Base-by-base conservation (phyloP, 2,113 vertebrate species). In the Abramis brama region DNA sequence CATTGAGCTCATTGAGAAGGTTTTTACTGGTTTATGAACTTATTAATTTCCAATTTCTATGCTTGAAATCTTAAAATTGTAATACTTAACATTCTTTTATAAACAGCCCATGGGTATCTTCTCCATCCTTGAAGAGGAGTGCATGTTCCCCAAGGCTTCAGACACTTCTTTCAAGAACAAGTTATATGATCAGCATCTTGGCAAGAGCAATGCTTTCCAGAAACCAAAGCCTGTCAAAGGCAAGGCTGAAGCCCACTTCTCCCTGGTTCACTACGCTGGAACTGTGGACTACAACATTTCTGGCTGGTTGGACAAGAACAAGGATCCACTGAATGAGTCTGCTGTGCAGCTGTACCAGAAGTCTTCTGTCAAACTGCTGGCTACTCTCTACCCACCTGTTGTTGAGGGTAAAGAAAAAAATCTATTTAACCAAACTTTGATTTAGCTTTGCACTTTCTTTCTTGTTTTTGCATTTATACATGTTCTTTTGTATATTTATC, bases 1-100 rank as follows among this genome's bases (percentile, higher is more conserved):
- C 92, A 97, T 97, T 92, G 96, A 97, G 92, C 96, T 97, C 19
- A 97, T 96, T 93, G 96, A 97, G 89, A 97, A 96, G 96, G 96
- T 97, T 70, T 17, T 52, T 88, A 1, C 6, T 74, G 30, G 8
- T 47, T 78, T 70, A 27, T 23, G 47, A 93, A 55, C 2, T 12
- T 79, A 17, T 64, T 36, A 0, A 39, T 70, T 25, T 43, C 21
- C 5, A 23, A 43, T 71, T 4, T 59, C 2, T 19, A 36, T 52
- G 47, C 25, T n/a, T 23, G 70, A 13, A 30, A 33, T 43, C 17
- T 47, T 33, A 7, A 2, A 23, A 0, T 43, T 17, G 2, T 27
- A 13, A 1, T 2, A 1, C 52, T 27, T n/a, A 33, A 33, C 3
- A 33, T 33, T 33, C 0, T 33, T 33, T 73, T n/a, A 5, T 55